Conservation (phyloP, 1,140 invertebrate species). For the Cephus cinctus region DNA sequence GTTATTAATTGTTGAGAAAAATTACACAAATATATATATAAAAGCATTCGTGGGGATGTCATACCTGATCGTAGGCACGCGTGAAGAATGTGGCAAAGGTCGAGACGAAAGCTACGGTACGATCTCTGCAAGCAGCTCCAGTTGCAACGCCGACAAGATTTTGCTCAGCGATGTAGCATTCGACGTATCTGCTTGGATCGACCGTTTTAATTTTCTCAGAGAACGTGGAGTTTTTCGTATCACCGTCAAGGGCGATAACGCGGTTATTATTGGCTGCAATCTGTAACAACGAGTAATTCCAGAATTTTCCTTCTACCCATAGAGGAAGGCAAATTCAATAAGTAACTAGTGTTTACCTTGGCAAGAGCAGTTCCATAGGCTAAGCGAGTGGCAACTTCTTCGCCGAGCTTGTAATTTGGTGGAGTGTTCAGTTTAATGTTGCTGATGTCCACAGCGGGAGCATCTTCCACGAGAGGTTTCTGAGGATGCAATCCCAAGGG, state of each 20-base stretch:
- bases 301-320: too few species aligned
- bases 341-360: too few species aligned
- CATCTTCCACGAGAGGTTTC: conserved; percentile 69
- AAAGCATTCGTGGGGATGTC: conserved; percentile 5
- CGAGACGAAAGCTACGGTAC: conserved; percentile 89
- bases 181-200: conserved; percentile 78
- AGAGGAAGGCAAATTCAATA: too few species aligned
- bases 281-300: conserved; percentile 36
- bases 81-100: conserved; percentile 99
- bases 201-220: conserved; percentile 87
- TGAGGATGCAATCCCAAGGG: conserved; percentile 60
- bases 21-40: conserved; percentile 5
- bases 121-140: conserved; percentile 84
- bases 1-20: not conserved
- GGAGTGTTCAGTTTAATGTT: conserved; percentile 79
- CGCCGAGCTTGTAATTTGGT: conserved; percentile 81
- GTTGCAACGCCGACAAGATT: conserved; percentile 96
- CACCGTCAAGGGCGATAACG: conserved; percentile 91
- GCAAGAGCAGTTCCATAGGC: conserved; percentile 94
- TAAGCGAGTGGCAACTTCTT: conserved; percentile 85
- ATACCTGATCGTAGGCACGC: conserved; percentile 90
- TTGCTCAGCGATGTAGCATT: conserved; percentile 99
- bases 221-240: conserved; percentile 98
- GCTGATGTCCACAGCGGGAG: conserved; percentile 69
- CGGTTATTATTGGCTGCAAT: conserved; percentile 78